Base-by-base conservation (phyloP, 2,113 vertebrate genomes). In the Heliornis fulica region DNA sequence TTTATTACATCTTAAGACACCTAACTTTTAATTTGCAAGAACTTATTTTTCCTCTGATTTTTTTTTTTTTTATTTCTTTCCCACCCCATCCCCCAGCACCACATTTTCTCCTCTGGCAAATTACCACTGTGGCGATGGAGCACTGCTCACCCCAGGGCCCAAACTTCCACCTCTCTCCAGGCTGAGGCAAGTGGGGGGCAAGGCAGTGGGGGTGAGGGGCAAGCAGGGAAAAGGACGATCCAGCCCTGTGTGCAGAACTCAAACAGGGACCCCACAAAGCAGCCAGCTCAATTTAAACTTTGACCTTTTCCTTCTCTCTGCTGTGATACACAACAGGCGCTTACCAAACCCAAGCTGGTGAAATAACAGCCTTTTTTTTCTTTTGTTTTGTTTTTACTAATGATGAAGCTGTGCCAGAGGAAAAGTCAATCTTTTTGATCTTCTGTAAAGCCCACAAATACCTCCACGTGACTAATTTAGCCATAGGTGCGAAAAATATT, bases 251-350 rank as follows among this genome's bases (percentile, higher is more conserved):
- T 38, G 69, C 74, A 56, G 94, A 81, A 84, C 61, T 94, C 65
- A 32, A 70, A 25, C 36, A 48, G 41, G 78, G 75, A 97, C 61
- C 59, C 23, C 28, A 13, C 72, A 45, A 96, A 86, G 57, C 84
- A 90, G 34, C 6, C 19, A 45, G 70, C 51, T 87, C 84, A 69
- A 19, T 81, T 56, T 91, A 95, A 97, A 95, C 93, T 96, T 85
- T 94, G 65, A 94, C 90, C 83, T 93, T 94, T 91, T 89, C 54
- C 60, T 76, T 95, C 89, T 77, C 86, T 96, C 48, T 77, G n/a
- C 91, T 87, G 25, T 93, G 85, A 93, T 69, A 72, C 70, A 60
- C 88, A 93, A 95, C 59, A 93, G 93, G 87, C 94, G 76, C 78
- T 89, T 91, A 80, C 45, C 36, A 51, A 74, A 88, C 45, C 70